Conservation (phyloP, 2,888 invertebrate genomes). For the Ernsta delagoae region DNA sequence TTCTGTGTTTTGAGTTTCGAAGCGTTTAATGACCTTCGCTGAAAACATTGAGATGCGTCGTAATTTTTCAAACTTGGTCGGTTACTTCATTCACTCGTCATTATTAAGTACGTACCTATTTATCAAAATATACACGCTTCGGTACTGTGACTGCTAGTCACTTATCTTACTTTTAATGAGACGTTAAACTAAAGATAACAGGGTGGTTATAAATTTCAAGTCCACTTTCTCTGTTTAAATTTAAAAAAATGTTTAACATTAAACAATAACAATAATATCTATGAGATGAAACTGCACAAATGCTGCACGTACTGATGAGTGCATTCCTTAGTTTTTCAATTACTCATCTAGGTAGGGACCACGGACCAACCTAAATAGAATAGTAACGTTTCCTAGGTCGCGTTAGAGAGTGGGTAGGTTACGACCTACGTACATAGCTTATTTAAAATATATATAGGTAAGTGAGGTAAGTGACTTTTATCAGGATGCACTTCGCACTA, state of each 20-base stretch:
- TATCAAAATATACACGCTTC: slow-evolving; percentile 25
- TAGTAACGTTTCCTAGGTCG: no score
- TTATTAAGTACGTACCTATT: slow-evolving; percentile 10
- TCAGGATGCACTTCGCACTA: background rate
- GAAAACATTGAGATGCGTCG: no score
- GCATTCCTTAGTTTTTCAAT: background rate
- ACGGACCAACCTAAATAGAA: no score
- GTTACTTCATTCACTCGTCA: background rate
- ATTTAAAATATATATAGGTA: no score
- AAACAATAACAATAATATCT: background rate
- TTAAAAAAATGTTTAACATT: background rate
- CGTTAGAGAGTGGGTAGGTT: no score
- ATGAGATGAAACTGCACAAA: background rate
- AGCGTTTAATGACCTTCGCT: no score
- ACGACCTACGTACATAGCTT: no score
- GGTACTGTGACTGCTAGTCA: slow-evolving; percentile 14
- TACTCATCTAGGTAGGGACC: background rate
- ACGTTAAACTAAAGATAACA: slow-evolving; percentile 37
- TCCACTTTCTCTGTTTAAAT: slow-evolving; percentile 16
- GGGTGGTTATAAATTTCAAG: slow-evolving; percentile 30
- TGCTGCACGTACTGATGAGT: no score
- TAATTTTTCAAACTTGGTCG: background rate
- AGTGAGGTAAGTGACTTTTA: background rate
- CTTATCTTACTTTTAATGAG: slow-evolving; percentile 37
- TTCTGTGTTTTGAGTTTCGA: no score